A percentile compares a stretch with the other conserved stretches of the same genome.
phyloP scores from a whole-genome alignment of 2,797 vertebrate genomes.

The Trachops cirrhosus region DNA sequence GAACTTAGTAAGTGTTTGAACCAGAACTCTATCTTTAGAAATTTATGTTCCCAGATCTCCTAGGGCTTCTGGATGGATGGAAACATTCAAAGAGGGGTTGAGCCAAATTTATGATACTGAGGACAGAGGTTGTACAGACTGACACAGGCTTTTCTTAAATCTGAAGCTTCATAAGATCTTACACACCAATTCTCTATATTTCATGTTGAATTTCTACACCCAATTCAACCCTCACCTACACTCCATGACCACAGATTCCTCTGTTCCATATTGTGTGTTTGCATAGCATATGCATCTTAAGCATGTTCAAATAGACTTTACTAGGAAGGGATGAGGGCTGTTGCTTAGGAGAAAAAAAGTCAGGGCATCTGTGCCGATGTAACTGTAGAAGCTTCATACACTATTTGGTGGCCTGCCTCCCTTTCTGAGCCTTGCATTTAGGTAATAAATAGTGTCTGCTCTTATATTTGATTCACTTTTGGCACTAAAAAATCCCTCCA shows the following conservation, averaged over 20 bases:
- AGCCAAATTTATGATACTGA: background rate
- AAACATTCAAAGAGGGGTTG: background rate
- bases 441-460: background rate
- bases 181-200: no score
- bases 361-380: background rate
- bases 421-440: background rate
- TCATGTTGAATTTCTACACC: background rate
- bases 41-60: background rate
- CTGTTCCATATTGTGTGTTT: background rate
- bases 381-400: background rate
- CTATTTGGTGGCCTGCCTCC: background rate
- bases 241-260: background rate
- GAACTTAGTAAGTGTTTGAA: background rate
- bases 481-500: background rate
- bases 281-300: background rate
- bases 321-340: background rate
- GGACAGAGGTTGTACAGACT: background rate
- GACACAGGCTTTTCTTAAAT: background rate
- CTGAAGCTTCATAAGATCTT: background rate
- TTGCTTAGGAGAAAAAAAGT: conserved; percentile 2
- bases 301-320: background rate
- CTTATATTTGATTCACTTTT: background rate
- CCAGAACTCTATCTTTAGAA: background rate
- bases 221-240: background rate
- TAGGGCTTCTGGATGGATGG: background rate